phyloP scores from a whole-genome alignment of 2,113 vertebrate genomes.

The Dipodomys spectabilis region DNA sequence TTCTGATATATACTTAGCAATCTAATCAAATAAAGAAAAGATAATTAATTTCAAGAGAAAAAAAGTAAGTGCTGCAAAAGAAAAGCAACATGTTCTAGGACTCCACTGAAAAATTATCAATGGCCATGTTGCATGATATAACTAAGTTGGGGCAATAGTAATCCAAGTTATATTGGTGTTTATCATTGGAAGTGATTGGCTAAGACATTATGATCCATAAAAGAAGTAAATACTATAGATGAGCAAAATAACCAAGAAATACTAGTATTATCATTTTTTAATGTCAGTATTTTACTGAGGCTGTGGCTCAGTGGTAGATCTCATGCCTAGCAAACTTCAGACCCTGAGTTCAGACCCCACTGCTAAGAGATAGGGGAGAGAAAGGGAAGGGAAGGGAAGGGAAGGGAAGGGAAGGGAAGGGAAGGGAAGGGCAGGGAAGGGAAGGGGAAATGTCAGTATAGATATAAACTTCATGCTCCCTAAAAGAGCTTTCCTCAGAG shows the following conservation, averaged over 20 bases:
- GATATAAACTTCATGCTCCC: no score
- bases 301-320: no score
- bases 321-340: no score
- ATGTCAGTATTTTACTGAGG: no score
- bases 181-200: neutral
- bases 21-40: neutral
- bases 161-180: rapidly evolving
- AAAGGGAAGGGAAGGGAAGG: no score
- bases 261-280: neutral
- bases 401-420: no score
- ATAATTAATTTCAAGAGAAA: neutral
- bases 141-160: neutral
- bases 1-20: neutral
- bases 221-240: neutral
- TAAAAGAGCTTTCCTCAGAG: neutral
- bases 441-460: no score
- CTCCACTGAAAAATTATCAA: neutral
- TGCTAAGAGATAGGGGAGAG: no score
- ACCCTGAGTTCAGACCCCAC: no score
- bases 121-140: neutral
- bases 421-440: no score
- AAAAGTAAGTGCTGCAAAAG: neutral
- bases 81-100: neutral
- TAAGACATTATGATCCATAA: neutral
- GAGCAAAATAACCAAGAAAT: neutral